Base-by-base conservation (phyloP, 92 coral and sea anemone genomes). In the Chrysogorgia sp. region DNA sequence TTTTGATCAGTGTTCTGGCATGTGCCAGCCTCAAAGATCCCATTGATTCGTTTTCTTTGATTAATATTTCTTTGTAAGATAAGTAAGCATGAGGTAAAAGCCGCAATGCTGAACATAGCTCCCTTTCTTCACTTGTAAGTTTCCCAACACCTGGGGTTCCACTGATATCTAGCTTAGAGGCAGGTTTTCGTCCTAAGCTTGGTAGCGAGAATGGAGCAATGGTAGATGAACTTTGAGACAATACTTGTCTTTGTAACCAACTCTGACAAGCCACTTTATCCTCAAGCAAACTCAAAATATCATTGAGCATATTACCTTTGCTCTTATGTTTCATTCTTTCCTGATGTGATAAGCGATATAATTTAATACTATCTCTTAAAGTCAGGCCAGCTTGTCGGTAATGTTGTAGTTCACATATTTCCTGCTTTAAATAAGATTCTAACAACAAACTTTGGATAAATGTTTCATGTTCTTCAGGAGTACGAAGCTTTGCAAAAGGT, bases 61-160 rank as follows among this genome's bases (percentile, higher is more conserved):
- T 85, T 6, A 96, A 85, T 31, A 82, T 81, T 20, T 83, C 86
- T 68, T 92, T 96, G 90, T 96, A 92, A 58, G 74, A 83, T 66
- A 81, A 67, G 75, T 89, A 96, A 45, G 92, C 97, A 10, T 76
- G 90, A 1, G 99, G 99, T 45, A 96, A 85, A 13, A 96, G 67
- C 20, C 99, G 82, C 34, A 96, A 58, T 78, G 40, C 78, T 80
- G 97, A 89, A 50, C 99, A 96, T 55, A 94, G 90, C 85, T 94
- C 98, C 63, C 96, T 50, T 67, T 94, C 98, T 26, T 87, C 87
- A 0, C 64, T 82, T n/a, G 90, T 52, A 41, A 94, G 85, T 17
- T 82, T 91, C 57, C 92, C 98, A 60, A 94, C 84, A 10, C 97
- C 92, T 23, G 98, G 98, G 2, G 97, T 91, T 9, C 99, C 99